A percentile compares a stretch with the other conserved stretches of the same genome.
Evolutionary conservation across 2,113 vertebrate species (phyloP).

Genomic region (Pleuronectes platessa): DNA sequence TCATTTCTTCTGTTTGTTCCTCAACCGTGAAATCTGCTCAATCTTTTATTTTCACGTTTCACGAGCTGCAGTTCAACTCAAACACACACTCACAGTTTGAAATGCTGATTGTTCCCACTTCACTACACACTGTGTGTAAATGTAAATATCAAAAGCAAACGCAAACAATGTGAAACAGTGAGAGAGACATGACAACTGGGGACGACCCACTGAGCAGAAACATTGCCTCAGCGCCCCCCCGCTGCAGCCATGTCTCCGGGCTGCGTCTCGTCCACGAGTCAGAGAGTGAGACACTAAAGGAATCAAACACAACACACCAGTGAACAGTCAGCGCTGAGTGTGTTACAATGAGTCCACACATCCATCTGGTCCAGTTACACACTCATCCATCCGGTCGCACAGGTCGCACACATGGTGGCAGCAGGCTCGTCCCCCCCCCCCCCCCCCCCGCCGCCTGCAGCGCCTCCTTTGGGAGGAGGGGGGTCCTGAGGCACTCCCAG

Average conservation of each 20-base stretch:
- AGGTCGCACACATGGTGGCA: too few species aligned
- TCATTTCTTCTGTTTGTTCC: conserved; percentile 43
- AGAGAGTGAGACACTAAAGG: too few species aligned
- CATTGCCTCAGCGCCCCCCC: too few species aligned
- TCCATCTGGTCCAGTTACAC: too few species aligned
- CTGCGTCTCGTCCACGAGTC: too few species aligned
- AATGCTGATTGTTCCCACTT: too few species aligned
- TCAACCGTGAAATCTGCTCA: conserved; percentile 59
- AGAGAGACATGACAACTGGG: background rate
- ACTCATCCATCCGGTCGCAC: too few species aligned
- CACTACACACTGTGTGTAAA: background rate
- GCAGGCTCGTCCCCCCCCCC: background rate
- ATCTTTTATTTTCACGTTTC: conserved; percentile 26
- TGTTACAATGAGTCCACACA: too few species aligned
- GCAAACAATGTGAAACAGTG: background rate
- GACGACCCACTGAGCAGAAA: too few species aligned
- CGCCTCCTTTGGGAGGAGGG: background rate
- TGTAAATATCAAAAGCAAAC: background rate
- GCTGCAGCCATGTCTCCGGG: too few species aligned
- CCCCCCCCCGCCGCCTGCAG: background rate
- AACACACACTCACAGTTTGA: background rate
- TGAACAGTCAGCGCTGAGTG: too few species aligned
- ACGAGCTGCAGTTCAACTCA: conserved; percentile 4
- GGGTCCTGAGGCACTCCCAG: background rate
- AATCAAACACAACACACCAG: too few species aligned